Percentiles rank a stretch among this genome's conserved stretches.
These are phyloP conservation scores for Nemotelus nigrinus DNA, from an alignment of 2,888 invertebrate species.

Conservation along the genomic window DNA sequence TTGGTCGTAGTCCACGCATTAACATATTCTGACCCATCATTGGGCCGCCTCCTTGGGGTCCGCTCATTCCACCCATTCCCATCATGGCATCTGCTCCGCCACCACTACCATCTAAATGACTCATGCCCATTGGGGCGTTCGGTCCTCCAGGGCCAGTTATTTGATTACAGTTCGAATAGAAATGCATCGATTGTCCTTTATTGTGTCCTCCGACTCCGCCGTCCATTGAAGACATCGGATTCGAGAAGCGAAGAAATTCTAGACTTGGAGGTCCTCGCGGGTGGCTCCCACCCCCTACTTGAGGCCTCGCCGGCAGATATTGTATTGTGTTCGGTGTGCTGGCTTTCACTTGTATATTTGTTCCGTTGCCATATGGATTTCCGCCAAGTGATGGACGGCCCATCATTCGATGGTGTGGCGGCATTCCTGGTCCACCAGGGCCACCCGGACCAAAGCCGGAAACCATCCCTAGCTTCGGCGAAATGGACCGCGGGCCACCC, in stretches of 20 bases:
- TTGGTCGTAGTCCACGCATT: constrained; percentile 68
- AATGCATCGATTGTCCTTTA: constrained; percentile 56
- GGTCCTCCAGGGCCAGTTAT: constrained; percentile 55
- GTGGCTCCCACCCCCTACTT: constrained; percentile 73
- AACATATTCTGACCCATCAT: constrained; percentile 59
- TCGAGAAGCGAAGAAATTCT: constrained; percentile 88
- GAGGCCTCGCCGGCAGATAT: constrained; percentile 95
- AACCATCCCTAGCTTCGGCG: constrained; percentile 73
- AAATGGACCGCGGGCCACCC: constrained; percentile 68
- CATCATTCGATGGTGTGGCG: constrained; percentile 68
- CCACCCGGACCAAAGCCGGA: constrained; percentile 59
- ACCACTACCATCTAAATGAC: constrained; percentile 64
- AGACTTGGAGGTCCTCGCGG: constrained; percentile 87
- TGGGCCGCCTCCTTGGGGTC: constrained; percentile 52
- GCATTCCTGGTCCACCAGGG: constrained; percentile 64
- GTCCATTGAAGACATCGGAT: constrained; percentile 70
- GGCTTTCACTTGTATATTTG: constrained; percentile 91
- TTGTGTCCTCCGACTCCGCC: constrained; percentile 49
- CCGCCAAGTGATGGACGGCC: constrained; percentile 72
- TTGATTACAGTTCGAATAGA: constrained; percentile 63
- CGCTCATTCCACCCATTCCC: constrained; percentile 56
- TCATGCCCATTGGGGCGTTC: constrained; percentile 56
- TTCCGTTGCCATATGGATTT: constrained; percentile 68
- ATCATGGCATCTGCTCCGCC: constrained; percentile 63
- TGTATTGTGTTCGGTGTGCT: constrained; percentile 98